Conservation (phyloP, 1,140 invertebrate genomes). For the Drosophila subobscura region DNA sequence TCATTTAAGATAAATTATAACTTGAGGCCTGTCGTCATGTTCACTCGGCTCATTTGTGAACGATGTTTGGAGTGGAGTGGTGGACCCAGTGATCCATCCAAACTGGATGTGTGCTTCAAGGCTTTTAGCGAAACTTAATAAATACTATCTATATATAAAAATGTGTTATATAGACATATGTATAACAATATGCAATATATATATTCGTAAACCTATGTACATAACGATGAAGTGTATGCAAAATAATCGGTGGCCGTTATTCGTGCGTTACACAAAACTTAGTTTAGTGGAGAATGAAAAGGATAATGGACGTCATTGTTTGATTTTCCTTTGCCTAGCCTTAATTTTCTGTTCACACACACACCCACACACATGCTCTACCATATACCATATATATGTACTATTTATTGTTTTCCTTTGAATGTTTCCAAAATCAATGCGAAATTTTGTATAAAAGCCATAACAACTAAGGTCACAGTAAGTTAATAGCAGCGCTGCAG, state of each 20-base stretch:
- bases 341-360: constrained; percentile 1
- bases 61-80: not conserved
- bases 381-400: constrained; percentile 17
- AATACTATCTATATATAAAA: constrained; percentile 18
- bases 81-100: too few species aligned
- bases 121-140: constrained; percentile 4
- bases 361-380: not conserved
- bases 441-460: constrained; percentile 74
- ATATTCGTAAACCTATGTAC: constrained; percentile 42
- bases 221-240: constrained; percentile 42
- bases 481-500: constrained; percentile 33
- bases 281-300: constrained; percentile 39
- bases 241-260: constrained; percentile 26
- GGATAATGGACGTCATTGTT: constrained; percentile 12
- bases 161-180: constrained; percentile 34
- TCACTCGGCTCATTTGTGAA: constrained; percentile 3
- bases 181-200: constrained; percentile 36
- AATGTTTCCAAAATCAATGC: constrained; percentile 25
- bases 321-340: constrained; percentile 4
- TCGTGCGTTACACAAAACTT: constrained; percentile 28
- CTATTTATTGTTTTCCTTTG: constrained; percentile 64
- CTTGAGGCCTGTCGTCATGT: constrained; percentile 19
- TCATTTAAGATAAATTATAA: constrained; percentile 48
- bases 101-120: not conserved
- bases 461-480: constrained; percentile 78